Evolutionary conservation across 1,140 invertebrate genomes (phyloP).

Genomic region (Euura saliciscinereae): DNA sequence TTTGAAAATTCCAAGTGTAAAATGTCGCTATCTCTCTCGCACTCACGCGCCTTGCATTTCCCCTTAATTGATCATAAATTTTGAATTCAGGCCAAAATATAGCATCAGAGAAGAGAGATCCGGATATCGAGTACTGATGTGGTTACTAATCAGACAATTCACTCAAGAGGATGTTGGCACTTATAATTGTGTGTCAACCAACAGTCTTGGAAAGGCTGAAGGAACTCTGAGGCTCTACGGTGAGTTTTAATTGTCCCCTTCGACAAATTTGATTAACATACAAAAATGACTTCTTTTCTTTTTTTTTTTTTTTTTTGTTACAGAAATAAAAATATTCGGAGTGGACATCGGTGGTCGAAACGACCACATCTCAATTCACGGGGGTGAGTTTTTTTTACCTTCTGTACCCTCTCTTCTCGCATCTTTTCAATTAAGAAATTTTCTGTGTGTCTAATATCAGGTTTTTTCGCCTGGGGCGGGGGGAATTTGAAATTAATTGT

Average conservation of each 20-base stretch:
- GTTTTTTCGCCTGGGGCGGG: no score
- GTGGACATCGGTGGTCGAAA: slow-evolving; percentile 38
- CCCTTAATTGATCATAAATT: no score
- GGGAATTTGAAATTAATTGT: not conserved
- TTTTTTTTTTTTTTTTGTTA: not conserved
- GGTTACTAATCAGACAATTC: slow-evolving; percentile 81
- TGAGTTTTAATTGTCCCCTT: slow-evolving; percentile 64
- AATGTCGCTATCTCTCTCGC: no score
- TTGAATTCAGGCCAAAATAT: slow-evolving; percentile 75
- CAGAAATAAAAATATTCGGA: slow-evolving; percentile 42
- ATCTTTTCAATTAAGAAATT: no score
- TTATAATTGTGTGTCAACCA: slow-evolving; percentile 91
- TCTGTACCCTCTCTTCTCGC: no score
- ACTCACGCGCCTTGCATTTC: no score
- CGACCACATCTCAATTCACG: slow-evolving; percentile 44
- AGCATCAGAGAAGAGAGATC: slow-evolving; percentile 77
- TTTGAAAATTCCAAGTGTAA: no score
- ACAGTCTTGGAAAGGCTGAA: slow-evolving; percentile 85
- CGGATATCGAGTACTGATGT: slow-evolving; percentile 84
- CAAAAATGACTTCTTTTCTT: not conserved
- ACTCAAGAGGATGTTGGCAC: slow-evolving; percentile 80
- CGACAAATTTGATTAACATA: no score
- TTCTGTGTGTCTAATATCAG: no score
- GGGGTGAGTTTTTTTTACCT: slow-evolving; percentile 33
- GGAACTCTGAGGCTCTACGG: slow-evolving; percentile 85